These are phyloP conservation scores for Tychaedon coryphoeus DNA, from an alignment of 2,113 vertebrate species.

Conservation along the genomic window DNA sequence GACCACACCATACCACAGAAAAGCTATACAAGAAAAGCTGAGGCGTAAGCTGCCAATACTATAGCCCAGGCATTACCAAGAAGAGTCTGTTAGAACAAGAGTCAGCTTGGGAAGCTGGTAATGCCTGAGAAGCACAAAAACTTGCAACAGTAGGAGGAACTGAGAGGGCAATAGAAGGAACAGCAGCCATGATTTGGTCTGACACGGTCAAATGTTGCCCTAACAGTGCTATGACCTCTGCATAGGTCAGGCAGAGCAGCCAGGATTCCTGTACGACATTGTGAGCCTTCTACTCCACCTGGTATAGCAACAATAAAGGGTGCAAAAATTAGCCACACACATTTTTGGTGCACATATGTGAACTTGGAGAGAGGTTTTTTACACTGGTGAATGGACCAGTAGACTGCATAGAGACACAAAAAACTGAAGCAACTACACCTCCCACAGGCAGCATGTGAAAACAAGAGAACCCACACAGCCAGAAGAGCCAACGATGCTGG, in stretches of 20 bases:
- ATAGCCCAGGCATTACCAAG: background rate
- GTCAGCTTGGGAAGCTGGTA: background rate
- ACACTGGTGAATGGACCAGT: background rate
- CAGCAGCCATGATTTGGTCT: background rate
- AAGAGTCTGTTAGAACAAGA: background rate
- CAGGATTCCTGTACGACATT: accelerated
- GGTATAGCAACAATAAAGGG: background rate
- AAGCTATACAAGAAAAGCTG: background rate
- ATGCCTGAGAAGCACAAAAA: background rate
- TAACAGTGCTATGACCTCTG: background rate
- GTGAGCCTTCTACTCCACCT: background rate
- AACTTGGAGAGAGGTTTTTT: background rate
- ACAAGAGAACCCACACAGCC: accelerated
- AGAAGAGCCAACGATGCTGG: background rate
- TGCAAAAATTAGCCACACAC: background rate
- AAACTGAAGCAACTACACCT: background rate
- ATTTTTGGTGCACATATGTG: background rate
- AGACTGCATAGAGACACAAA: background rate
- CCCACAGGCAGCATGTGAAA: background rate
- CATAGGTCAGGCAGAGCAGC: background rate
- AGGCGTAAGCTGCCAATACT: background rate
- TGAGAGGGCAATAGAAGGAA: background rate
- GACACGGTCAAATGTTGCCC: background rate
- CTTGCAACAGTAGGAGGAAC: accelerated
- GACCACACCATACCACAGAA: background rate